phyloP scores from a whole-genome alignment of 2,888 invertebrate genomes.

The Pollenia labialis region DNA sequence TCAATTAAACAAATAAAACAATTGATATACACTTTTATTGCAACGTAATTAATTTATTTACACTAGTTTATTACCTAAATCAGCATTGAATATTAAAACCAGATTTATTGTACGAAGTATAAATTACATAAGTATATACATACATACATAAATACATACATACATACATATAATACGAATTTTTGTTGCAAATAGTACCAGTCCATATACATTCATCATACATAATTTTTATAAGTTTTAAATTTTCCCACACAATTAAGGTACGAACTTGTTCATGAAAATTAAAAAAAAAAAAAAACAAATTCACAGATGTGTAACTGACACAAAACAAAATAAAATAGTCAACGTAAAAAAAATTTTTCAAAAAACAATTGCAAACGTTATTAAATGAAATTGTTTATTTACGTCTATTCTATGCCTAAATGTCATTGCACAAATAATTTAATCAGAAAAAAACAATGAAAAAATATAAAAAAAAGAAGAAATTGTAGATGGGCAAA shows the following conservation, averaged over 20 bases:
- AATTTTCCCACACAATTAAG: constrained; percentile 68
- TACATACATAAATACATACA: too few relatives aligned
- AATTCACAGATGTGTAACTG: constrained; percentile 41
- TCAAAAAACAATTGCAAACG: not conserved
- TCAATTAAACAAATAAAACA: too few relatives aligned
- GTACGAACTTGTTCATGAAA: constrained; percentile 68
- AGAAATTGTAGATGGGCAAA: too few relatives aligned
- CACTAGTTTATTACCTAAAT: constrained; percentile 6
- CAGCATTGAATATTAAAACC: constrained; percentile 35
- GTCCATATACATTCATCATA: constrained; percentile 6
- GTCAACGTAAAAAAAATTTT: constrained; percentile 13
- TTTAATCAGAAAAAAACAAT: constrained; percentile 47
- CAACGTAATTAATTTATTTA: constrained; percentile 23
- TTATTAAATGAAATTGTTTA: constrained; percentile 44
- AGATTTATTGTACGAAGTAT: constrained; percentile 23
- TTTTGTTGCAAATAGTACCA: not conserved
- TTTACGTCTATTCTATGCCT: constrained; percentile 17
- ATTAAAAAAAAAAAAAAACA: constrained; percentile 38
- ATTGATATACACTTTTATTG: not conserved
- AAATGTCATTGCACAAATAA: constrained; percentile 70
- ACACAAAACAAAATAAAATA: constrained; percentile 10
- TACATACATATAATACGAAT: not conserved
- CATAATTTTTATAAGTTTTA: not conserved
- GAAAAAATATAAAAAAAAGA: not conserved
- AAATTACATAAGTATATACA: not conserved